phyloP scores from a whole-genome alignment of 1,140 invertebrate species.

The Leptinotarsa lineolata region DNA sequence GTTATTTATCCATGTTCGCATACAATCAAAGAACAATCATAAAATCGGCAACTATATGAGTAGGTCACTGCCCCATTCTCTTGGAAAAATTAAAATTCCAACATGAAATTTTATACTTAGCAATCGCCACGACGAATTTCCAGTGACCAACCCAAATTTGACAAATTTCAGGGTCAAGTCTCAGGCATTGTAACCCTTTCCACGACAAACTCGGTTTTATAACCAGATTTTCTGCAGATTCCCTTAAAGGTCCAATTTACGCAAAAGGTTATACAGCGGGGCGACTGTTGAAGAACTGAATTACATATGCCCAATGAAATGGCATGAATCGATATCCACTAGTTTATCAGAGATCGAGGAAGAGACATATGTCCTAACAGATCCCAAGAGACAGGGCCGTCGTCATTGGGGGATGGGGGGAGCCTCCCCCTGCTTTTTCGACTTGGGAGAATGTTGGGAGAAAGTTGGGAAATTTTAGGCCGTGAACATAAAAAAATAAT shows the following conservation, averaged over 20 bases:
- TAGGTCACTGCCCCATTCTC: slow-evolving; percentile 26
- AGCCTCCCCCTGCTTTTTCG: too few relatives aligned
- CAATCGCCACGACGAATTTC: neutral
- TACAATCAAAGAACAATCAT: slow-evolving; percentile 19
- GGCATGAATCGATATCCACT: slow-evolving; percentile 24
- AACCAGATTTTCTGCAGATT: slow-evolving; percentile 29
- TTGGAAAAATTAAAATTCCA: slow-evolving; percentile 31
- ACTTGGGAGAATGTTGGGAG: too few relatives aligned
- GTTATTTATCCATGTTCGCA: slow-evolving; percentile 7
- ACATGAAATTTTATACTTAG: slow-evolving; percentile 25
- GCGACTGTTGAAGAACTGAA: slow-evolving; percentile 26
- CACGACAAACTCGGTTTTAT: slow-evolving; percentile 27
- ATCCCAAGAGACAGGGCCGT: neutral
- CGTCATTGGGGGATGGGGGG: too few relatives aligned
- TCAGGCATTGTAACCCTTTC: slow-evolving; percentile 30
- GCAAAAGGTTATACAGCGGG: slow-evolving; percentile 25
- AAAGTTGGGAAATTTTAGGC: too few relatives aligned
- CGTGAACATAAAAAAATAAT: too few relatives aligned
- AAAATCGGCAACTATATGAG: slow-evolving; percentile 27
- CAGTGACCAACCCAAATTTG: neutral
- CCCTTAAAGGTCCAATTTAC: slow-evolving; percentile 22
- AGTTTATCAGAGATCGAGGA: slow-evolving; percentile 26
- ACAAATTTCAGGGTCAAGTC: slow-evolving; percentile 24
- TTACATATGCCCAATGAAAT: slow-evolving; percentile 24
- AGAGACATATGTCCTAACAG: slow-evolving; percentile 15